Conservation (phyloP, 2,113 vertebrate genomes). For the Psophia crepitans region DNA sequence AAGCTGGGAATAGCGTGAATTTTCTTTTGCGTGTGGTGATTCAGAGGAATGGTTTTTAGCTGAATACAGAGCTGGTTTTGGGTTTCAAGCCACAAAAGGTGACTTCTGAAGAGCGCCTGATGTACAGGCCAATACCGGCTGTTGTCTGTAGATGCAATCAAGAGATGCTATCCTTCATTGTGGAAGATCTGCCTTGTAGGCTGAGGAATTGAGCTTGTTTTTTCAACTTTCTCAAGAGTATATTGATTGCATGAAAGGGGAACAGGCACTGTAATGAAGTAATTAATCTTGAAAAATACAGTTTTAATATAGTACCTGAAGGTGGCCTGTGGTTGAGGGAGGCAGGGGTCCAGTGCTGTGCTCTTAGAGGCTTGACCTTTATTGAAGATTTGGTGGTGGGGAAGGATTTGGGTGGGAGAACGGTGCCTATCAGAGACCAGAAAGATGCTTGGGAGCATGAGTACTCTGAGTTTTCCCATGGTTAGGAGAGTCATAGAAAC, state of each 20-base stretch:
- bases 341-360: neutral
- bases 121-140: neutral
- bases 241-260: neutral
- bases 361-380: neutral
- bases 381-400: neutral
- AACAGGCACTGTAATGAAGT: neutral
- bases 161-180: neutral
- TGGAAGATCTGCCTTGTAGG: neutral
- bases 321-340: neutral
- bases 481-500: no score
- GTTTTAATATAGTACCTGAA: neutral
- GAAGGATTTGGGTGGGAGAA: neutral
- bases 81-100: neutral
- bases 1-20: neutral
- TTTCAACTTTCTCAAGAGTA: neutral
- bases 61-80: neutral
- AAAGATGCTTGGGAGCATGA: accelerated
- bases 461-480: neutral
- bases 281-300: neutral
- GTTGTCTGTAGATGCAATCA: neutral
- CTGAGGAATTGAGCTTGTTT: neutral
- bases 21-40: neutral
- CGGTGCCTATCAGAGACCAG: neutral
- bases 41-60: neutral
- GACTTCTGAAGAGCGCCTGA: neutral